Conservation (phyloP, 2,113 vertebrate species). For the Synodontis membranacea region DNA sequence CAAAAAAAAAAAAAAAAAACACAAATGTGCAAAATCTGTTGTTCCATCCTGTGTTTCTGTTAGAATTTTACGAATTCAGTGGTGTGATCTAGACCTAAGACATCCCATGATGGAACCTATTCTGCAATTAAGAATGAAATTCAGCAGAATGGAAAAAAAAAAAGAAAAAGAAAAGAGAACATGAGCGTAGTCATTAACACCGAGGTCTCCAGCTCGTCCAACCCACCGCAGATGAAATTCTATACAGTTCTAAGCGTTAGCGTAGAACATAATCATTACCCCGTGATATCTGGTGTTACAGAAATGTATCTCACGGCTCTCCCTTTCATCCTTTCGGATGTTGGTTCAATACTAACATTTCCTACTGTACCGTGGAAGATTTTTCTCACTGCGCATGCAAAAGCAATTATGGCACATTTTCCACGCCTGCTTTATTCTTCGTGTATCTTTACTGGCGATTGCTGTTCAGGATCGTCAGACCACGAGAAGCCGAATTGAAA, state of each 20-base stretch:
- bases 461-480: background rate
- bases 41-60: background rate
- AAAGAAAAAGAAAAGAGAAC: background rate
- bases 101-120: background rate
- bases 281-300: background rate
- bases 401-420: background rate
- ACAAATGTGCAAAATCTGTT: background rate
- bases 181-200: background rate
- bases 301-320: background rate
- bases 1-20: background rate
- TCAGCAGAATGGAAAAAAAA: background rate
- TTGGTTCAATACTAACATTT: background rate
- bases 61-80: background rate
- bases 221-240: background rate
- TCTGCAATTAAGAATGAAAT: background rate
- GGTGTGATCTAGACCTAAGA: background rate
- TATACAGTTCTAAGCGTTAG: background rate
- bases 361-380: background rate
- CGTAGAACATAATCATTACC: background rate
- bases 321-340: background rate
- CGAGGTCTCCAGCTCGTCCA: background rate
- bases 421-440: background rate
- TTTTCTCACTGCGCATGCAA: background rate
- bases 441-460: background rate
- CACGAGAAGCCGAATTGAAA: background rate